Evolutionary conservation across 2,113 vertebrate genomes (phyloP).

Genomic region (Lamprologus sp.): DNA sequence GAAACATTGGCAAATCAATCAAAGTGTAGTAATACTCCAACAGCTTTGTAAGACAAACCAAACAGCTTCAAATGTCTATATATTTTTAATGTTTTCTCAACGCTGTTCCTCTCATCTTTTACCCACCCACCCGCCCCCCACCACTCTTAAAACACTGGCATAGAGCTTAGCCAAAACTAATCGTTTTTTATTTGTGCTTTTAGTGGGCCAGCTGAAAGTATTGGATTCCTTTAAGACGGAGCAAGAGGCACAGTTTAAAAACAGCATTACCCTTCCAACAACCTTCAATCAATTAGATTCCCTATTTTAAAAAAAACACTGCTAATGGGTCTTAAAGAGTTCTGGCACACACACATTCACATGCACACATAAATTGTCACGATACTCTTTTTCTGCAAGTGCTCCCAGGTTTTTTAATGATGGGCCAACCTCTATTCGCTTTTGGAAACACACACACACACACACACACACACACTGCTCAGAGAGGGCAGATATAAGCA

Average conservation of each 20-base stretch:
- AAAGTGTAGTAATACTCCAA: not conserved
- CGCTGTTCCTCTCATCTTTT: conserved; percentile 14
- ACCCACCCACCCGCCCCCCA: not conserved
- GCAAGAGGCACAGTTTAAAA: conserved; percentile 35
- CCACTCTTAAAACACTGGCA: conserved; percentile 13
- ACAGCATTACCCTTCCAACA: conserved; percentile 58
- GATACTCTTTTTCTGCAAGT: not conserved
- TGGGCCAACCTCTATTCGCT: not conserved
- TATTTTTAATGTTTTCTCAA: not conserved
- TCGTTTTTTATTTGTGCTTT: conserved; percentile 52
- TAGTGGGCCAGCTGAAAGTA: conserved; percentile 22
- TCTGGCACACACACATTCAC: not conserved
- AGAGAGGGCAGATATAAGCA: not conserved
- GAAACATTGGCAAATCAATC: conserved; percentile 1
- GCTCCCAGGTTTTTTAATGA: not conserved
- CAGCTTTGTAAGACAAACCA: not conserved
- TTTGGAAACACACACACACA: not conserved
- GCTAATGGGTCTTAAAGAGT: conserved; percentile 50
- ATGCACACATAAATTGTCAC: not conserved
- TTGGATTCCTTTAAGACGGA: conserved; percentile 45
- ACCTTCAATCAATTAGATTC: conserved; percentile 62
- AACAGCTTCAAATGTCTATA: not conserved
- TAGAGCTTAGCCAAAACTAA: conserved; percentile 25
- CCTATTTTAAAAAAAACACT: not conserved
- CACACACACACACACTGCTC: not conserved